These are phyloP conservation scores for Cirrhinus molitorella DNA, from an alignment of 2,797 vertebrate species.

Conservation along the genomic window DNA sequence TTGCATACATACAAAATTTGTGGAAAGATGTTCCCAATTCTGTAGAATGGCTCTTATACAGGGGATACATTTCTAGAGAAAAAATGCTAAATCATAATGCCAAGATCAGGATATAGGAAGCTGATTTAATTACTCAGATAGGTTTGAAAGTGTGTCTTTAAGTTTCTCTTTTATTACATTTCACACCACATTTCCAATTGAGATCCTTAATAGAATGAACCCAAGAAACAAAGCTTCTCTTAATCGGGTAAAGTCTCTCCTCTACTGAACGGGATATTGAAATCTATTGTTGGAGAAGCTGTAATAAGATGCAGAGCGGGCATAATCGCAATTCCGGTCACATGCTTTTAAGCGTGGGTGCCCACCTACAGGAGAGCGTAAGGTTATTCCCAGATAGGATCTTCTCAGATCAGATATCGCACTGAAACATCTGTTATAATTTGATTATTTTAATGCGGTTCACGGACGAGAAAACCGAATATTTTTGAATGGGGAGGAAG, in stretches of 20 bases:
- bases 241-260: background rate
- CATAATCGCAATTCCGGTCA: conserved; percentile 57
- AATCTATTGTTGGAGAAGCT: conserved; percentile 21
- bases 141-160: background rate
- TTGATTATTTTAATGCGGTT: conserved; percentile 41
- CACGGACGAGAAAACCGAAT: conserved; percentile 40
- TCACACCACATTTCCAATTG: background rate
- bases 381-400: conserved; percentile 61
- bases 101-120: background rate
- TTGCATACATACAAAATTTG: too few relatives aligned
- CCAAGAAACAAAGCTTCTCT: background rate
- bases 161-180: conserved; percentile 6
- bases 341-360: conserved; percentile 64
- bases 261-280: background rate
- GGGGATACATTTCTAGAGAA: background rate
- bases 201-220: background rate
- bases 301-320: conserved; percentile 59
- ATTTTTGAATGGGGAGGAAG: conserved; percentile 31
- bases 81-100: background rate
- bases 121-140: background rate
- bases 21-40: too few relatives aligned
- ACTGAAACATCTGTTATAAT: conserved; percentile 58
- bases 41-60: background rate
- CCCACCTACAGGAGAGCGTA: conserved; percentile 66
- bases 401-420: conserved; percentile 49